phyloP scores from a whole-genome alignment of 2,113 vertebrate genomes.

The Chionomys nivalis region DNA sequence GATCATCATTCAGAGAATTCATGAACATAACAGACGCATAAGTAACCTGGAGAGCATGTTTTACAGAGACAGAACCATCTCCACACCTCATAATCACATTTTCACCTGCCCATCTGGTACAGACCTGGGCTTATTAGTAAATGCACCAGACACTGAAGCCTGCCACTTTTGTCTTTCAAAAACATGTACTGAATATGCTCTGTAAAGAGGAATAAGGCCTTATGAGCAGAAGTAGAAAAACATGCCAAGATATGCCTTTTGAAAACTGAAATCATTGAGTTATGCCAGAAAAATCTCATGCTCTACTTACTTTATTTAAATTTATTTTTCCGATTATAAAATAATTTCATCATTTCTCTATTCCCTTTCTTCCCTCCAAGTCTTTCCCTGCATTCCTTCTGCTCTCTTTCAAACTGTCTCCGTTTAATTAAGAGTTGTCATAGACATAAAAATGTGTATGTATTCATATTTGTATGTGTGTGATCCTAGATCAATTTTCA shows the following conservation, averaged over 20 bases:
- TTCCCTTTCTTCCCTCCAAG: neutral
- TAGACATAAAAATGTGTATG: neutral
- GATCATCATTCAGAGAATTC: constrained; percentile 80
- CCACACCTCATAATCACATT: constrained; percentile 87
- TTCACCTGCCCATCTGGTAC: constrained; percentile 89
- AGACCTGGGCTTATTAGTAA: constrained; percentile 85
- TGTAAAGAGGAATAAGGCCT: neutral
- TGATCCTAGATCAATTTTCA: neutral
- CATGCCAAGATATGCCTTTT: constrained; percentile 46
- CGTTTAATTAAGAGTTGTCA: neutral
- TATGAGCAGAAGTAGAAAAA: constrained; percentile 19
- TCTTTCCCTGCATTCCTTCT: neutral
- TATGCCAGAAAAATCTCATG: neutral
- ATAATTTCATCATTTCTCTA: neutral
- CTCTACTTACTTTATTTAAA: neutral
- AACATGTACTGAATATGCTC: constrained; percentile 48
- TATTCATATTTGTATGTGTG: neutral
- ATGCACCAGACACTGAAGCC: constrained; percentile 67
- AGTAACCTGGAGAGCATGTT: constrained; percentile 84
- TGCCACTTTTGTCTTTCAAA: constrained; percentile 77
- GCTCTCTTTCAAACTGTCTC: neutral
- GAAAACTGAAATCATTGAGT: constrained; percentile 53
- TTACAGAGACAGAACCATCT: constrained; percentile 81
- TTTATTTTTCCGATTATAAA: neutral
- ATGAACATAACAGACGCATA: constrained; percentile 82